Conservation (phyloP, 2,888 invertebrate species). For the Octodonta nipae region DNA sequence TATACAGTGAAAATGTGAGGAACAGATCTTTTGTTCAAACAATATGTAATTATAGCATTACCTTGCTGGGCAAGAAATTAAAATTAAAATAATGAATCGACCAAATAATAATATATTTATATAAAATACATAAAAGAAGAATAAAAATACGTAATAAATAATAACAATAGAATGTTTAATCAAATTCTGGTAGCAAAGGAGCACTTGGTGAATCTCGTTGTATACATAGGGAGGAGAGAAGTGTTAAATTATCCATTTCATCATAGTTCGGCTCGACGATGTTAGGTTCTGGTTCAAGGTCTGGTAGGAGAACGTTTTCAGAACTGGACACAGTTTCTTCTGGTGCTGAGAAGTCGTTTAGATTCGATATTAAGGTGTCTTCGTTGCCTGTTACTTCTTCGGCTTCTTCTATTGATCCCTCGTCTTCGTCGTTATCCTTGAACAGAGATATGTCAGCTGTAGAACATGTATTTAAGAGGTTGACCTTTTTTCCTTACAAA, state of each 20-base stretch:
- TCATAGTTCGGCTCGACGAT: constrained; percentile 34
- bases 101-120: too few species aligned
- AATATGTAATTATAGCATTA: too few species aligned
- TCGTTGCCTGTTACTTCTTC: constrained; percentile 27
- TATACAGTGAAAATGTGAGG: too few species aligned
- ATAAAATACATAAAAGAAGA: not conserved
- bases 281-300: constrained; percentile 7
- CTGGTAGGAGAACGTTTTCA: constrained; percentile 17
- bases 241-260: constrained; percentile 34
- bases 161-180: constrained; percentile 7
- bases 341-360: constrained; percentile 8
- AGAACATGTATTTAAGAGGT: too few species aligned
- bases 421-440: constrained; percentile 42
- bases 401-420: constrained; percentile 35
- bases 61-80: too few species aligned
- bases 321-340: constrained; percentile 1
- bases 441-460: constrained; percentile 2
- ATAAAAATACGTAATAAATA: not conserved
- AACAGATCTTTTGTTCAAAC: too few species aligned
- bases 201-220: constrained; percentile 19
- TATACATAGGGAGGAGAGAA: constrained; percentile 30
- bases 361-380: constrained; percentile 12
- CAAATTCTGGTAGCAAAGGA: constrained; percentile 20
- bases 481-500: too few species aligned
- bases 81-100: too few species aligned